A percentile compares a stretch with the other conserved stretches of the same genome.
Conservation (phyloP, 2,113 vertebrate genomes). For the Forbesichthys agassizii region DNA sequence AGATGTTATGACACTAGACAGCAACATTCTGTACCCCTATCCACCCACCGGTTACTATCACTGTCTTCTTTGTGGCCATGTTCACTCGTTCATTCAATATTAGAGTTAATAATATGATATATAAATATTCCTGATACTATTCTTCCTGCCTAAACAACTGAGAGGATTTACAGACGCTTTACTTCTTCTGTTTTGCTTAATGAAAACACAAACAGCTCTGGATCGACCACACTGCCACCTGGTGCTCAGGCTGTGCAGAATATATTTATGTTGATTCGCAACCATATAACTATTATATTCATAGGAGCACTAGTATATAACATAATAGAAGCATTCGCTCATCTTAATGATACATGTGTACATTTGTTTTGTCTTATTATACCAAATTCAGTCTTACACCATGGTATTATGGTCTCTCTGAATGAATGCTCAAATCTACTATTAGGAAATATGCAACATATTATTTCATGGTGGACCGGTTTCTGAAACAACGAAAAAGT, state of each 20-base stretch:
- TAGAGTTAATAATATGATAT: too few relatives aligned
- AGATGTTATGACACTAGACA: neutral
- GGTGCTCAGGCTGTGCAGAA: slow-evolving; percentile 21
- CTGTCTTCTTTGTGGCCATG: slow-evolving; percentile 73
- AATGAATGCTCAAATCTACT: slow-evolving; percentile 3
- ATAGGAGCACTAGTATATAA: too few relatives aligned
- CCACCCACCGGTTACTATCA: slow-evolving; percentile 73
- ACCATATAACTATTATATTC: too few relatives aligned
- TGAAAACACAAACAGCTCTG: neutral
- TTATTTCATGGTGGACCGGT: slow-evolving; percentile 17
- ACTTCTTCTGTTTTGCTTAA: slow-evolving; percentile 39
- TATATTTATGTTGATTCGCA: too few relatives aligned
- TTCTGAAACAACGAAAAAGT: too few relatives aligned
- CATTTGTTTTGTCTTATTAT: neutral
- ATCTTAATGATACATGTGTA: too few relatives aligned
- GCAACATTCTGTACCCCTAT: neutral
- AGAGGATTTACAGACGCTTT: slow-evolving; percentile 16
- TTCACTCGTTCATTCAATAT: neutral
- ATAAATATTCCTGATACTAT: too few relatives aligned
- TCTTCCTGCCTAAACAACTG: neutral
- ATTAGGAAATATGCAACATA: neutral
- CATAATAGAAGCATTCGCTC: too few relatives aligned
- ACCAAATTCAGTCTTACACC: too few relatives aligned
- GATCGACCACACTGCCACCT: slow-evolving; percentile 50
- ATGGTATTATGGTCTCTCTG: slow-evolving; percentile 14